Conservation (phyloP, 2,888 invertebrate genomes). For the Margaritifera margaritifera region DNA sequence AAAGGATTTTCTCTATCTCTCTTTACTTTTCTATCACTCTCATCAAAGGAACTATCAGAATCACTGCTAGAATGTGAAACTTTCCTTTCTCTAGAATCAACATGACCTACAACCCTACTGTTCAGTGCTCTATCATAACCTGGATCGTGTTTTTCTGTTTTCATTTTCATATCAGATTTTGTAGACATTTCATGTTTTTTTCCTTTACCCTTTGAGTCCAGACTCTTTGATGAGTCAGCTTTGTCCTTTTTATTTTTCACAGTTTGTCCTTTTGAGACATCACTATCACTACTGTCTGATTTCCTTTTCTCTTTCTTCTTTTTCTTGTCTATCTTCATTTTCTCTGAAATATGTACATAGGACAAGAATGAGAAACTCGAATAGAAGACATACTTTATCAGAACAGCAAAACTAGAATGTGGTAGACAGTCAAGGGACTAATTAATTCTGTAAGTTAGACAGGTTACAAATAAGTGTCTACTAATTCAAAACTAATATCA, state of each 20-base stretch:
- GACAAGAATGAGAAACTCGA: background rate
- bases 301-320: conserved; percentile 32
- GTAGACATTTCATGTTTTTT: background rate
- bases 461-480: background rate
- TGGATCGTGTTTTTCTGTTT: conserved; percentile 44
- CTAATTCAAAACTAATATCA: too few relatives aligned
- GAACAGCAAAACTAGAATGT: too few relatives aligned
- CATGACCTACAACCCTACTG: background rate
- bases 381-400: too few relatives aligned
- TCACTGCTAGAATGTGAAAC: too few relatives aligned
- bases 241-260: background rate
- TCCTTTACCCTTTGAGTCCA: background rate
- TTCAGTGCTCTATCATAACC: conserved; percentile 39
- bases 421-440: too few relatives aligned
- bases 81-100: background rate
- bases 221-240: background rate
- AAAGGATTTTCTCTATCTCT: conserved; percentile 2
- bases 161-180: conserved; percentile 24
- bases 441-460: too few relatives aligned
- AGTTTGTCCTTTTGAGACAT: conserved; percentile 5
- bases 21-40: too few relatives aligned
- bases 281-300: conserved; percentile 23
- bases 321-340: conserved; percentile 59
- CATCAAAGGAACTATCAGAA: too few relatives aligned
- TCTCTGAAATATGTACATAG: conserved; percentile 30